phyloP scores from a whole-genome alignment of 2,888 invertebrate genomes.

The Drosophila bunnanda region DNA sequence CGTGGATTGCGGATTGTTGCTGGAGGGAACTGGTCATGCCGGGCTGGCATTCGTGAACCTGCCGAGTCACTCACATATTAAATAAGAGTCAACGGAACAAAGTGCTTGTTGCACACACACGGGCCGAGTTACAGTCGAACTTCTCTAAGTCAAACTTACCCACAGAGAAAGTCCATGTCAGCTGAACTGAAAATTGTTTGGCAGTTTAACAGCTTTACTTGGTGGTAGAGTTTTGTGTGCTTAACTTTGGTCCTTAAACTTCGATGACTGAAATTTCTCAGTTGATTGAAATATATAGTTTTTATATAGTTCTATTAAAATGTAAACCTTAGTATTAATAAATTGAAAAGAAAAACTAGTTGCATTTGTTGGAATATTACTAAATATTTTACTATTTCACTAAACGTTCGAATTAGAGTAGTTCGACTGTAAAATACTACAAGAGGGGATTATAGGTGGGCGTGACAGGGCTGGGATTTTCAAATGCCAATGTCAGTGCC shows the following conservation, averaged over 20 bases:
- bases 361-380: background rate
- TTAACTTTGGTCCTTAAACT: background rate
- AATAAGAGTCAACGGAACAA: constrained; percentile 42
- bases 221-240: constrained; percentile 1
- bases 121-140: constrained; percentile 18
- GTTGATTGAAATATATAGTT: constrained; percentile 9
- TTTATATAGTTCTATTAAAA: background rate
- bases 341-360: background rate
- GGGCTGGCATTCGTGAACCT: constrained; percentile 21
- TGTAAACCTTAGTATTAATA: background rate
- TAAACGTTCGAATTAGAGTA: background rate
- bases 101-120: constrained; percentile 53
- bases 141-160: constrained; percentile 9
- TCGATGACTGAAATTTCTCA: background rate
- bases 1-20: constrained; percentile 27
- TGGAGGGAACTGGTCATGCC: constrained; percentile 16
- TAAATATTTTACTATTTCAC: no score
- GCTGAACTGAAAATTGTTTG: constrained; percentile 16
- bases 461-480: constrained; percentile 22
- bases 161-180: background rate
- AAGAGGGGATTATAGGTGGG: constrained; percentile 9
- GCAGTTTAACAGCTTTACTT: constrained; percentile 21
- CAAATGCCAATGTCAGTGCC: constrained; percentile 65
- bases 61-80: constrained; percentile 55
- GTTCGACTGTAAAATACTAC: constrained; percentile 18